These are phyloP conservation scores for Leptinotarsa lineolata DNA, from an alignment of 1,140 invertebrate genomes.

Conservation along the genomic window DNA sequence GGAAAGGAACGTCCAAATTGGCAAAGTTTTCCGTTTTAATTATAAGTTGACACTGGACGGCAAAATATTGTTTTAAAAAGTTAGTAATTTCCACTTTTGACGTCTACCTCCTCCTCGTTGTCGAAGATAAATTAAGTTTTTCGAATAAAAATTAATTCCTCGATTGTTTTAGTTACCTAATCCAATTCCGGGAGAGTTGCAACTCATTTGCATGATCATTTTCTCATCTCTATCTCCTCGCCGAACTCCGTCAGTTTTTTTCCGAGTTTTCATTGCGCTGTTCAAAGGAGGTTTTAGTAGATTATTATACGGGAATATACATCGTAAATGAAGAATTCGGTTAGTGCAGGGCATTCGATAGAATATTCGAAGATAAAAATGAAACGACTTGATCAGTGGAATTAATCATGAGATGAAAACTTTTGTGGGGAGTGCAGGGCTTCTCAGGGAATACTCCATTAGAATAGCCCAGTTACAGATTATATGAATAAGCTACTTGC, in stretches of 20 bases:
- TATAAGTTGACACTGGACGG: constrained; percentile 18
- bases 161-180: constrained; percentile 27
- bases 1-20: constrained; percentile 6
- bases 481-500: too few relatives aligned
- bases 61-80: constrained; percentile 27
- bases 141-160: constrained; percentile 31
- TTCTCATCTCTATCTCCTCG: constrained; percentile 7
- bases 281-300: background rate
- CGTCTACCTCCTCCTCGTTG: constrained; percentile 7
- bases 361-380: background rate
- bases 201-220: constrained; percentile 28
- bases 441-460: too few relatives aligned
- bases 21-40: constrained; percentile 28
- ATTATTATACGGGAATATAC: background rate
- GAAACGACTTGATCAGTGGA: background rate
- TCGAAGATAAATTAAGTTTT: constrained; percentile 24
- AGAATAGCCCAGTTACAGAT: too few relatives aligned
- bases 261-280: background rate
- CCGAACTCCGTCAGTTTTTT: background rate
- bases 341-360: background rate
- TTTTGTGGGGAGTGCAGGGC: too few relatives aligned
- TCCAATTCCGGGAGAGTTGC: constrained; percentile 19
- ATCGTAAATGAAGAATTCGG: background rate
- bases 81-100: constrained; percentile 15
- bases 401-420: too few relatives aligned